Base-by-base conservation (phyloP, 1,140 invertebrate genomes). In the Brachionus paranguensis region DNA sequence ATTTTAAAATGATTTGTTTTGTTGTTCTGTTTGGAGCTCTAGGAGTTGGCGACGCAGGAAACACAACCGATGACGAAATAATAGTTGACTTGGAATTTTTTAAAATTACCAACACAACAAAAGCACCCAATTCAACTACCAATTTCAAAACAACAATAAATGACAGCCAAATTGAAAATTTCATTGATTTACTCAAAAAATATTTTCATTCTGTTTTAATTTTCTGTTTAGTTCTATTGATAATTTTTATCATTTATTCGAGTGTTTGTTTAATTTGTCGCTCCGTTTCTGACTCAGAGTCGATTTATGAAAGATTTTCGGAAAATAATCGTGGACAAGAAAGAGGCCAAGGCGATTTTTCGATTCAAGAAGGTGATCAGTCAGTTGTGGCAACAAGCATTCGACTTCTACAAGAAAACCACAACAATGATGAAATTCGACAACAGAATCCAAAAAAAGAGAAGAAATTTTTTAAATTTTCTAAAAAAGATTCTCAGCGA, bases 41-140 rank as follows among this genome's bases (percentile, higher is more conserved):
- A 1, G 7, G 17, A 27, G 7, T 60, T 8, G 10, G 17, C 53
- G 20, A 20, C 20, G 53, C 65, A 29, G 0, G 20, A 8, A 68
- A 68, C 7, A 17, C 65, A 33, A 33, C 33, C 10, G 65, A 68
- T 17, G 65, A 68, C 33, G 65, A 33, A 33, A 68, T 68, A 7
- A 68, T 68, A 29, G 65, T 41, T 37, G 65, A 68, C 14, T 68
- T 68, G 65, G 65, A 68, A 68, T 33, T 68, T 60, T 60, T 60
- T 10, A 60, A 12, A 41, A 41, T 68, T 68, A 5, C 11, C 12
- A 68, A 37, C 27, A 68, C 7, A 29, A 68, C 33, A 14, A 33
- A 33, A 3, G 2, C 3, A 29, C 2, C 65, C 11, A 33, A n/a
- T 33, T 33, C 11, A 41, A 33, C 65, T 14, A 3, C 10, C 10